Conservation (phyloP, 2,797 vertebrate species). For the Pangasius macronema region DNA sequence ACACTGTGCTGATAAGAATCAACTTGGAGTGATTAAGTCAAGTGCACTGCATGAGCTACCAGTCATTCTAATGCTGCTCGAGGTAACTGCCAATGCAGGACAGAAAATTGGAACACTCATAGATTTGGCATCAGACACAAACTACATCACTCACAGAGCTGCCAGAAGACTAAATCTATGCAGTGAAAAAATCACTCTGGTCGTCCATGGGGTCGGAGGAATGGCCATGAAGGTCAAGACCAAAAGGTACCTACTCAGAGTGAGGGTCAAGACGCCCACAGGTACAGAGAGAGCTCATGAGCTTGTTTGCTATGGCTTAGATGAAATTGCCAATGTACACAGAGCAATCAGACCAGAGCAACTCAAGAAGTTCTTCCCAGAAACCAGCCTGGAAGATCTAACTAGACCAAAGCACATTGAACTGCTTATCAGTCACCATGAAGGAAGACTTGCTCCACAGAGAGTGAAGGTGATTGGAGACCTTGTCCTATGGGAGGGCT, state of each 20-base stretch:
- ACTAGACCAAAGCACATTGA: background rate
- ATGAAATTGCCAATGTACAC: too few species aligned
- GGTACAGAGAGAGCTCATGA: background rate
- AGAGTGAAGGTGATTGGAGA: background rate
- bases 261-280: background rate
- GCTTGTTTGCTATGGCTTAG: too few species aligned
- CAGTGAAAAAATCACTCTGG: slow-evolving; percentile 17
- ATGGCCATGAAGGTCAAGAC: slow-evolving; percentile 15
- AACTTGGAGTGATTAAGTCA: background rate
- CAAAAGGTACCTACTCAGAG: background rate
- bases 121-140: background rate
- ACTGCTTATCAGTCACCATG: background rate
- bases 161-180: background rate
- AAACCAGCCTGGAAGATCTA: too few species aligned
- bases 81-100: too few species aligned
- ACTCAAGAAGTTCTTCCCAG: too few species aligned
- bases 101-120: slow-evolving; percentile 14
- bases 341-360: too few species aligned
- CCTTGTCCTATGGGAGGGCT: slow-evolving; percentile 16
- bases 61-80: slow-evolving; percentile 18
- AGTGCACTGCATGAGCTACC: slow-evolving; percentile 9
- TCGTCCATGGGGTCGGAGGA: slow-evolving; percentile 10
- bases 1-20: background rate
- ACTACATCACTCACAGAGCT: slow-evolving; percentile 12
- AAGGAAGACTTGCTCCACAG: background rate